phyloP scores from a whole-genome alignment of 1,140 invertebrate genomes.

The Cydia amplana region DNA sequence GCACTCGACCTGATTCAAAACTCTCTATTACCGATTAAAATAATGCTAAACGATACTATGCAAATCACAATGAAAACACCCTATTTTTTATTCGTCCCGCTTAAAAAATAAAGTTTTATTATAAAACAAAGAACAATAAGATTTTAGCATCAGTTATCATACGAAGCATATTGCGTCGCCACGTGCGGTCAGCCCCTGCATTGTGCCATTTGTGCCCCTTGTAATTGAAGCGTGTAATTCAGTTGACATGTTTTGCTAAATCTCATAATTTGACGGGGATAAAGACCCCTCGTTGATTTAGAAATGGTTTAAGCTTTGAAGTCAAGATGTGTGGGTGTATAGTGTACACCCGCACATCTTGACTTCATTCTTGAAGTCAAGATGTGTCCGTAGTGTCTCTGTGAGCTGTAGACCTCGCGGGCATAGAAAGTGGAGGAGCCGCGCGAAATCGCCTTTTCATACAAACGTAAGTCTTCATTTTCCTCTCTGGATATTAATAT shows the following conservation, averaged over 20 bases:
- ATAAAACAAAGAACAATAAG: constrained; percentile 23
- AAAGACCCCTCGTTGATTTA: constrained; percentile 35
- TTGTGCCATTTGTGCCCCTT: constrained; percentile 37
- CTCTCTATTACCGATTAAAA: neutral
- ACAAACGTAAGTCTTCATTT: too few species aligned
- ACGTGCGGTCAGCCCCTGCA: constrained; percentile 51
- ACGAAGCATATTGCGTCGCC: constrained; percentile 35
- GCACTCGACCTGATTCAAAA: neutral
- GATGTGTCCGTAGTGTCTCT: too few species aligned
- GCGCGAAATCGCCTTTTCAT: too few species aligned
- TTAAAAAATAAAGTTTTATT: constrained; percentile 3
- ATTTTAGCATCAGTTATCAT: constrained; percentile 24
- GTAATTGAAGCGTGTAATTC: constrained; percentile 75
- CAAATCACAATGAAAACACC: neutral
- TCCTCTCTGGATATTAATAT: too few species aligned
- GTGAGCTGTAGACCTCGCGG: too few species aligned
- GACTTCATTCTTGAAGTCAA: too few species aligned
- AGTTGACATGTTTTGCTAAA: constrained; percentile 74
- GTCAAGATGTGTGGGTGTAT: too few species aligned
- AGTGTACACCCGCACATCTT: too few species aligned
- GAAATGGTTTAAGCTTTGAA: neutral
- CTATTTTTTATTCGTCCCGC: neutral
- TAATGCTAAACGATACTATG: neutral
- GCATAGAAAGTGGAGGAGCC: too few species aligned
- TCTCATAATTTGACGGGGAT: constrained; percentile 71